These are phyloP conservation scores for Gerris lacustris DNA, from an alignment of 2,888 invertebrate genomes.

Conservation along the genomic window DNA sequence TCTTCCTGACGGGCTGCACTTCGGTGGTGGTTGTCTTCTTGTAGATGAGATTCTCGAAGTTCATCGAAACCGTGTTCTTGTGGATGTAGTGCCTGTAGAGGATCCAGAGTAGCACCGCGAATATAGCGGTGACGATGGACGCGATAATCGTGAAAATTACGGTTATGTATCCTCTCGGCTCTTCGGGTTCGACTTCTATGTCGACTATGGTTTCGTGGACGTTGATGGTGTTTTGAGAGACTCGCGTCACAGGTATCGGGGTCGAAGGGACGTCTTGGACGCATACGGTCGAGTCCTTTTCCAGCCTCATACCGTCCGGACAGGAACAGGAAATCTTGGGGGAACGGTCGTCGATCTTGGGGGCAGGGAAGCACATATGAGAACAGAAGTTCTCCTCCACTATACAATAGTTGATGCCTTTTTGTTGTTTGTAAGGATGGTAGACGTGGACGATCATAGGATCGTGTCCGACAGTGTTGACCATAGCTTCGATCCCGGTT, in stretches of 20 bases:
- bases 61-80: conserved; percentile 78
- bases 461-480: conserved; percentile 52
- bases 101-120: conserved; percentile 56
- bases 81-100: conserved; percentile 76
- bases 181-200: conserved; percentile 17
- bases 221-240: not conserved
- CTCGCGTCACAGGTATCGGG: conserved; percentile 36
- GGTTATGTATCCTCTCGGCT: conserved; percentile 52
- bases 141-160: conserved; percentile 60
- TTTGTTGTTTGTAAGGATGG: conserved; percentile 86
- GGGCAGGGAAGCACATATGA: conserved; percentile 86
- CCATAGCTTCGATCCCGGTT: conserved; percentile 57
- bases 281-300: conserved; percentile 70
- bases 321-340: conserved; percentile 79
- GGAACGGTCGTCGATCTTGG: conserved; percentile 61
- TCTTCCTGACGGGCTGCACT: not conserved
- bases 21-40: conserved; percentile 73
- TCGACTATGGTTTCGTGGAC: conserved; percentile 9
- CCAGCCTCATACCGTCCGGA: conserved; percentile 65
- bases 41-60: conserved; percentile 98
- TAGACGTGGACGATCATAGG: conserved; percentile 94
- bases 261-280: conserved; percentile 12
- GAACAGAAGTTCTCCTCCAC: conserved; percentile 75
- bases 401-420: conserved; percentile 79
- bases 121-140: conserved; percentile 40